phyloP scores from a whole-genome alignment of 2,797 vertebrate genomes.

The Melanotaenia trifasciata region DNA sequence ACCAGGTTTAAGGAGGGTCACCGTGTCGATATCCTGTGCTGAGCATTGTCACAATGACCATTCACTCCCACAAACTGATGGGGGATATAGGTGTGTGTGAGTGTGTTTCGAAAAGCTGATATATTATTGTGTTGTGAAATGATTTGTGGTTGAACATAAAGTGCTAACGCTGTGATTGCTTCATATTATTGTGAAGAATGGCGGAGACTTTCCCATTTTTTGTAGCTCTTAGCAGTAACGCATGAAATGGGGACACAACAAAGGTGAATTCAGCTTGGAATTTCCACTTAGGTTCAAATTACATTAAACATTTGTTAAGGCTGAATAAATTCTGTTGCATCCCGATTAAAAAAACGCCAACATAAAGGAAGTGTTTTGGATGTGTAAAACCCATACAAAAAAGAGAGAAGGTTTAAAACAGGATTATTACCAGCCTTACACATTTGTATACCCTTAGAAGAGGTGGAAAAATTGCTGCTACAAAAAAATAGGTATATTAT shows the following conservation, averaged over 20 bases:
- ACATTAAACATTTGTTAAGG: no score
- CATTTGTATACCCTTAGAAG: not conserved
- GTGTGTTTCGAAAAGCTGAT: not conserved
- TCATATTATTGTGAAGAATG: not conserved
- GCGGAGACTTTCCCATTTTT: not conserved
- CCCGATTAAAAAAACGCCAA: no score
- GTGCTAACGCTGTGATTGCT: not conserved
- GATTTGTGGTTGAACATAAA: not conserved
- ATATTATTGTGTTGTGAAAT: not conserved
- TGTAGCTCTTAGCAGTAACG: no score
- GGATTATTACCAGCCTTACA: no score
- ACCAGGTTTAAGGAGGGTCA: conserved; percentile 61
- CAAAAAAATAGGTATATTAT: not conserved
- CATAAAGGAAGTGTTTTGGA: not conserved
- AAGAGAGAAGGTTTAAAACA: not conserved
- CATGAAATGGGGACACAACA: not conserved
- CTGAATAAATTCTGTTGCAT: no score
- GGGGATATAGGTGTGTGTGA: not conserved
- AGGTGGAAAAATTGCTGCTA: not conserved
- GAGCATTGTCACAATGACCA: conserved; percentile 35
- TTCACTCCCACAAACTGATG: not conserved
- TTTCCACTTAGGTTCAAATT: no score
- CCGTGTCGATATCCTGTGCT: conserved; percentile 54
- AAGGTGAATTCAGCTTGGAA: not conserved
- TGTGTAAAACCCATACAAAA: no score